These are phyloP conservation scores for Toxostoma redivivum DNA, from an alignment of 2,113 vertebrate species.

Conservation along the genomic window DNA sequence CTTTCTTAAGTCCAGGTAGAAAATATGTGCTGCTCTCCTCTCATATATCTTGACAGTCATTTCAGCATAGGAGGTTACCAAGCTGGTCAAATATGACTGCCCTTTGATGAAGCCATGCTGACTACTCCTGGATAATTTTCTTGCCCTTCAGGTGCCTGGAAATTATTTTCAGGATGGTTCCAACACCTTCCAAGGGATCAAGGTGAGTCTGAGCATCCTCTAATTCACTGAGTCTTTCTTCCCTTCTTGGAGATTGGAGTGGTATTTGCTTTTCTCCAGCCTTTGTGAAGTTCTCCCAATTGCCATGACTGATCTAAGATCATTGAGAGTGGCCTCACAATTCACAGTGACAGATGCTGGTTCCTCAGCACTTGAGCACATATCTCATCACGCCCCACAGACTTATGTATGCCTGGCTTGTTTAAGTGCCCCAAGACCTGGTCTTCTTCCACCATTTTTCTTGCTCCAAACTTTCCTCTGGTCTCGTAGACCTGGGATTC, in stretches of 20 bases:
- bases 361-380: background rate
- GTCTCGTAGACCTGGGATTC: background rate
- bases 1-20: background rate
- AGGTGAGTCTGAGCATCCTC: background rate
- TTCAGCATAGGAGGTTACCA: background rate
- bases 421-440: background rate
- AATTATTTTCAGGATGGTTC: background rate
- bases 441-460: background rate
- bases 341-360: background rate
- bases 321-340: background rate
- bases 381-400: fast-evolving
- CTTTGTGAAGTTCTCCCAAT: background rate
- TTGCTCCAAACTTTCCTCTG: background rate
- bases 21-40: background rate
- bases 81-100: background rate
- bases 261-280: background rate
- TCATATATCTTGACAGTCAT: background rate
- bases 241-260: background rate
- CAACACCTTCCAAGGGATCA: background rate
- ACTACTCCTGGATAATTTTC: background rate
- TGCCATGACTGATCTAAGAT: background rate
- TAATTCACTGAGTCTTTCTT: background rate
- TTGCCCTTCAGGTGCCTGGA: background rate
- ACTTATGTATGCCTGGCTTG: background rate
- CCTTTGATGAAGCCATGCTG: background rate